Percentiles rank a stretch among this genome's conserved stretches.
phyloP scores from a whole-genome alignment of 2,113 vertebrate genomes.

The Ceyx cyanopectus region DNA sequence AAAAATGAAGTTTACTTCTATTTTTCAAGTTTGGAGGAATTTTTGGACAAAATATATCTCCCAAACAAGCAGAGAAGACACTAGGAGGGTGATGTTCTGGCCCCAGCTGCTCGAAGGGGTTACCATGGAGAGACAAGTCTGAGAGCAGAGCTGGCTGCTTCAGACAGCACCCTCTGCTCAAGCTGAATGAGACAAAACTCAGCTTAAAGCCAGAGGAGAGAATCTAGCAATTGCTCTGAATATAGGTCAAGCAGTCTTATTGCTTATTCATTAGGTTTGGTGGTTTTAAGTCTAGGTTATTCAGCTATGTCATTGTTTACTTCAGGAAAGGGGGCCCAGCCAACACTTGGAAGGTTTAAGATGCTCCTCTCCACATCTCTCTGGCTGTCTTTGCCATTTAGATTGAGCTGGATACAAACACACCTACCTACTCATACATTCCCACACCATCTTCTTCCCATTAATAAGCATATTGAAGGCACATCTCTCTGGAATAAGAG shows the following conservation, averaged over 20 bases:
- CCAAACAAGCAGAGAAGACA: not conserved
- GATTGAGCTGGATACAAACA: not conserved
- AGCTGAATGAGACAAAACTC: slow-evolving; percentile 1
- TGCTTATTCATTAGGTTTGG: slow-evolving; percentile 40
- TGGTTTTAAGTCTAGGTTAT: slow-evolving; percentile 23
- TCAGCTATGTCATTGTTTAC: slow-evolving; percentile 28
- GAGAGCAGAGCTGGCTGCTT: not conserved
- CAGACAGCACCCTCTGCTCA: not conserved
- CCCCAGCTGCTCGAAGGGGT: not conserved
- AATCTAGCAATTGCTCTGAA: slow-evolving; percentile 20
- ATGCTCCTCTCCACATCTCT: not conserved
- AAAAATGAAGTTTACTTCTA: not conserved
- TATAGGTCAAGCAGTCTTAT: slow-evolving; percentile 29
- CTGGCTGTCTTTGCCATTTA: not conserved
- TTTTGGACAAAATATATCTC: not conserved
- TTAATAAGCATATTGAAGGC: not conserved
- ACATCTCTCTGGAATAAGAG: not conserved
- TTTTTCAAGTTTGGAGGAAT: not conserved
- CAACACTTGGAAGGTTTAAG: slow-evolving; percentile 17
- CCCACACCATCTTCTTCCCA: not conserved
- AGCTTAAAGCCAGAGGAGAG: not conserved
- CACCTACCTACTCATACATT: not conserved
- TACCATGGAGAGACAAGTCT: not conserved
- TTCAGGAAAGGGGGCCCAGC: not conserved
- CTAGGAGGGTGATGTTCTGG: not conserved